Evolutionary conservation across 2,113 vertebrate species (phyloP), one percentile per base, ranked within the genome.

Genomic region (Nannobrachium achirus): DNA sequence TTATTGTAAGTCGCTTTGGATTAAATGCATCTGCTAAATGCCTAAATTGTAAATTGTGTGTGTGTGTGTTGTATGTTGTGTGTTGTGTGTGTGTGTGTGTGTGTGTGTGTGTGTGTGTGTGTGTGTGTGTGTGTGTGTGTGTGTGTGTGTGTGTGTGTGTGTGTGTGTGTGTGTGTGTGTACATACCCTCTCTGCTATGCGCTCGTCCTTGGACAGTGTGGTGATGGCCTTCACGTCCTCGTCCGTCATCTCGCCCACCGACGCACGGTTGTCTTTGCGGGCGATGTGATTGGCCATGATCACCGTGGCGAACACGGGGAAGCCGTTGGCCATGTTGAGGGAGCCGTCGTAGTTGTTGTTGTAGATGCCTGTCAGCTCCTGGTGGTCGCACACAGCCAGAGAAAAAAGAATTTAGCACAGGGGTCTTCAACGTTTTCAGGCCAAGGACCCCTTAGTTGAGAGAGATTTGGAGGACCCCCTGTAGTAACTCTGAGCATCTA

Each of bases 281-380:
- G 95, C 83, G 0, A 99, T 91, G 63, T 99, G 97, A 85, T 99
- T 99, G 88, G 98, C 98, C 73, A 99, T 81, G 81, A 99, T 99
- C 33, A 99, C 94, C 0, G 98, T 99, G 1, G 98, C 97, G 0
- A 99, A 99, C 50, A 99, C 95, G 0, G 98, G 98, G 82, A 99
- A 99, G 19, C 98, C 98, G 0, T 97, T 96, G 56, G 95, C 92
- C 14, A 95, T 96, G 88, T 99, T 99, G 49, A 99, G 93, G 2
- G 97, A 98, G 70, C 97, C 97, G 0, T 98, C 97, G 0, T 99
- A 99, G 89, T 99, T 99, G 90, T 99, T 99, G 89, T 98, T 95
- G 78, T 99, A 99, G 88, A 99, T 96, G 8, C 98, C 98, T 0
- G 98, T 99, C 64, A 99, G 91, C 68, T 99, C 98, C 98, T 99